Percentiles rank a stretch among this genome's conserved stretches.
Evolutionary conservation across 2,113 vertebrate species (phyloP).

Genomic region (Aegithalos caudatus): DNA sequence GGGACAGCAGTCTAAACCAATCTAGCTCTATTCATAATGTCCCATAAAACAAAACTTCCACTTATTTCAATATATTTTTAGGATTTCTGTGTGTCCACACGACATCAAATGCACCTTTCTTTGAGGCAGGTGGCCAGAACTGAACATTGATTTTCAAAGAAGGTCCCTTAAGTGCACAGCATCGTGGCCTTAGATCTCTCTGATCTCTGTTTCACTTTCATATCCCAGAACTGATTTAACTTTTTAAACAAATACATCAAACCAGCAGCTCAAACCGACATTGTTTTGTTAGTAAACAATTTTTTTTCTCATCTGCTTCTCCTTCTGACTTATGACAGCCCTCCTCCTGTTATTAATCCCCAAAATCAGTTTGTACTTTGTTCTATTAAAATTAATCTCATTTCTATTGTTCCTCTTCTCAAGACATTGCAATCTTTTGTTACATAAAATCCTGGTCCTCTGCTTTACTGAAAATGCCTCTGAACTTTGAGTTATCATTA

Average conservation of each 20-base stretch:
- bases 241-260: not conserved
- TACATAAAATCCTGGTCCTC: not conserved
- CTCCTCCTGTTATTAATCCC: not conserved
- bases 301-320: not conserved
- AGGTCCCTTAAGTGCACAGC: not conserved
- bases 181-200: not conserved
- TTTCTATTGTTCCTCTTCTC: not conserved
- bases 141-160: not conserved
- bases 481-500: not conserved
- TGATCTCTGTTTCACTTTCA: not conserved
- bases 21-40: not conserved
- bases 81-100: not conserved
- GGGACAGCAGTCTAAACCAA: not conserved
- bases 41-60: not conserved
- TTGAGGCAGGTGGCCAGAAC: not conserved
- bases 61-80: not conserved
- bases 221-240: not conserved
- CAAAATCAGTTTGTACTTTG: not conserved
- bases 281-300: not conserved
- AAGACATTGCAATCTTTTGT: not conserved
- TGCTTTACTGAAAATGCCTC: not conserved
- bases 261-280: not conserved
- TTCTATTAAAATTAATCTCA: not conserved
- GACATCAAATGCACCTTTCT: not conserved
- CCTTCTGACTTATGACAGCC: not conserved